Base-by-base conservation (phyloP, 2,797 vertebrate species). In the Taeniopygia guttata region DNA sequence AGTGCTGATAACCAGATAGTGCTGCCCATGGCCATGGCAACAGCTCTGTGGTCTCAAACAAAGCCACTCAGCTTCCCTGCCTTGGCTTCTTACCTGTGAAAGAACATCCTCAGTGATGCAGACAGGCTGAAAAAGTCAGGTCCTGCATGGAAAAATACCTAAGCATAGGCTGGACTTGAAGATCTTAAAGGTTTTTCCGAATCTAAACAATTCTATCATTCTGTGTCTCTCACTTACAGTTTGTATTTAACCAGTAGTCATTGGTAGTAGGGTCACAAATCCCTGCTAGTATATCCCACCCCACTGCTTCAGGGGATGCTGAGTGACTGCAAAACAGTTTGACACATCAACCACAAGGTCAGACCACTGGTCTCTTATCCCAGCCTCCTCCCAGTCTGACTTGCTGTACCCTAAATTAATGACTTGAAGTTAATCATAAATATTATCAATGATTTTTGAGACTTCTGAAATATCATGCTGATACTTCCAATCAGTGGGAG, bases 1-100 rank as follows among this genome's bases (percentile, higher is more conserved):
- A 26, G 25, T 18, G 58, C 58, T 0, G 3, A 10, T 38, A 75
- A 66, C 13, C 0, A 1, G 16, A 54, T 49, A 93, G 59, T 36
- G 77, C 51, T 75, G 69, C 67, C 73, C 87, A 86, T 10, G 83
- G 77, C 80, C 80, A 69, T 56, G 66, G 70, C 43, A 94, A 90
- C 73, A 81, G 55, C 77, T 40, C 66, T 56, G 80, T 13, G 51
- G 63, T 45, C 36, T 49, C 45, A 32, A 87, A 89, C 43, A 92
- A 81, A 94, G 25, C 32, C 87, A 59, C 63, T 81, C 74, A 55
- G 19, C 54, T 38, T 60, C 86, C 42, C 90, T 58, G 49, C 36
- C 62, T 76, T 0, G 0, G 18, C 55, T 78, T 84, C 66, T 80
- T 40, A 14, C 15, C 81, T 60, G 62, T 51, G 80, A 67, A 8